A percentile compares a stretch with the other conserved stretches of the same genome.
These are phyloP conservation scores for Equus przewalskii DNA, from an alignment of 2,113 vertebrate genomes.

Conservation along the genomic window DNA sequence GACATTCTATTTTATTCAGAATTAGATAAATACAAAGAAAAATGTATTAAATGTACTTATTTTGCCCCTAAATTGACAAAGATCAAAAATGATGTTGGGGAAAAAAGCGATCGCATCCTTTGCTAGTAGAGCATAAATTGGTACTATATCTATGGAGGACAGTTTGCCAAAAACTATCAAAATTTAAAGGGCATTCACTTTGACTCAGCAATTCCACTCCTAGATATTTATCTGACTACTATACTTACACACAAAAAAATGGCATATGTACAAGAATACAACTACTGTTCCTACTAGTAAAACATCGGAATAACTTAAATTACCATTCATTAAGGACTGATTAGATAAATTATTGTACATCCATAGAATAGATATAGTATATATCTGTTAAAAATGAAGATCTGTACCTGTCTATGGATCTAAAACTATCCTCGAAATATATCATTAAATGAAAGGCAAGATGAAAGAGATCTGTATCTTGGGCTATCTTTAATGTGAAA, in stretches of 20 bases:
- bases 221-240: not conserved
- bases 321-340: not conserved
- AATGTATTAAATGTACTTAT: not conserved
- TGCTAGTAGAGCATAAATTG: not conserved
- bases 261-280: not conserved
- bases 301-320: not conserved
- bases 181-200: not conserved
- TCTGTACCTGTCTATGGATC: not conserved
- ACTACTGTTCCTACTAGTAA: constrained; percentile 3
- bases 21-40: constrained; percentile 18
- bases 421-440: not conserved
- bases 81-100: not conserved
- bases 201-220: not conserved
- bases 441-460: not conserved
- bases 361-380: not conserved
- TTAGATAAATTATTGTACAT: constrained; percentile 5
- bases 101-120: not conserved
- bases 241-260: constrained; percentile 19
- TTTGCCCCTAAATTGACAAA: not conserved
- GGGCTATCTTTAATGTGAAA: not conserved
- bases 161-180: not conserved
- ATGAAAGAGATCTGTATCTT: not conserved
- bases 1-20: not conserved
- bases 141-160: not conserved
- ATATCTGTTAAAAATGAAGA: not conserved